A percentile compares a stretch with the other conserved stretches of the same genome.
Evolutionary conservation across 2,888 invertebrate species (phyloP).

Genomic region (Melanostoma scalare): DNA sequence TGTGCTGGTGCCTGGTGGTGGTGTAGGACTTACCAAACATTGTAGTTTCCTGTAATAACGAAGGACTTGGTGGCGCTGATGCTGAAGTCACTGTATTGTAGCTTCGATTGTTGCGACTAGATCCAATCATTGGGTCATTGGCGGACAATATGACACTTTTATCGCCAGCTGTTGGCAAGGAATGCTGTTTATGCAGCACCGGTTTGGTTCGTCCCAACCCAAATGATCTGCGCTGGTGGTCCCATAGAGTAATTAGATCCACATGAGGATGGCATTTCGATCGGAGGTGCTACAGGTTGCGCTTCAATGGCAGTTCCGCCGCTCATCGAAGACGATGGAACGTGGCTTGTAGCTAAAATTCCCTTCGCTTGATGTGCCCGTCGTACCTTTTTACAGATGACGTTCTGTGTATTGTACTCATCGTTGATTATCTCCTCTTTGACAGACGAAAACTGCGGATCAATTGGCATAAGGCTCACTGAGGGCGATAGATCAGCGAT

Average conservation of each 20-base stretch:
- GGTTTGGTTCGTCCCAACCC: conserved; percentile 85
- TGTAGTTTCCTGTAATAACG: conserved; percentile 76
- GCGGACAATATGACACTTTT: conserved; percentile 56
- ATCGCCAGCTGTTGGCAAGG: conserved; percentile 74
- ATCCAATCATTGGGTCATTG: conserved; percentile 80
- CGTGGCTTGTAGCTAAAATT: conserved; percentile 72
- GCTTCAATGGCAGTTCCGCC: no score
- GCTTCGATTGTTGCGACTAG: conserved; percentile 77
- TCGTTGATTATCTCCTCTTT: conserved; percentile 80
- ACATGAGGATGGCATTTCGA: no score
- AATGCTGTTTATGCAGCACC: conserved; percentile 79
- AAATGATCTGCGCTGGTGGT: no score
- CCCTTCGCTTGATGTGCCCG: no score
- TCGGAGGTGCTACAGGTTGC: no score
- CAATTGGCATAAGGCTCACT: conserved; percentile 67
- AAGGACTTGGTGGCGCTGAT: conserved; percentile 88
- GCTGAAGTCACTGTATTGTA: conserved; percentile 79
- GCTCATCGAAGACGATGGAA: conserved; percentile 49
- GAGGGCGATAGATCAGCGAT: no score
- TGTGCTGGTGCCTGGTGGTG: conserved; percentile 64
- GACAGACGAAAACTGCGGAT: conserved; percentile 74
- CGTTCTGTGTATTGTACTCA: conserved; percentile 79
- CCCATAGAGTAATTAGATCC: no score
- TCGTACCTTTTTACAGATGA: no score
- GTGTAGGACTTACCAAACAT: conserved; percentile 62